Evolutionary conservation across 2,113 vertebrate species (phyloP), one percentile per base, ranked within the genome.

Genomic region (Erythrocebus patas): DNA sequence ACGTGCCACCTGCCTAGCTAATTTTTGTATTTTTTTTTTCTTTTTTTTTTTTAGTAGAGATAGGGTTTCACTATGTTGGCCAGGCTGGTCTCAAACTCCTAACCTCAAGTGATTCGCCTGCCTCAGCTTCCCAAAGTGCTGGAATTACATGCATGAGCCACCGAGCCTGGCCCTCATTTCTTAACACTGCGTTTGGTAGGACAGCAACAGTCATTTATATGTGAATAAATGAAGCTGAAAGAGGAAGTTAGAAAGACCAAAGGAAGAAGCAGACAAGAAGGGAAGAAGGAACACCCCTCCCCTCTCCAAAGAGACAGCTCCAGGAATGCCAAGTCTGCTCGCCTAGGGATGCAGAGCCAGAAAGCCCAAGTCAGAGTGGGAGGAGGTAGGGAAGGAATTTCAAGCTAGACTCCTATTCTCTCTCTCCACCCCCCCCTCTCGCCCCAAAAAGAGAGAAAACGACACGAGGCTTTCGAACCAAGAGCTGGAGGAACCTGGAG

Each of bases 381-480:
- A 57, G 35, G 59, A 50, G 22, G 25, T 1, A 43, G 50, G 13
- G 40, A 11, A 20, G 23, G 23, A 20, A 48, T 32, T 50, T 84
- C 87, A 90, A 95, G 45, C 50, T 22, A 87, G 76, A 88, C 30
- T 8, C 48, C 68, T 59, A 11, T n/a, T 70, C 86, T 97, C 73
- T 85, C 52, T 55, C 50, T 89, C 75, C 64, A 12, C 45, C 75
- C 45, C 18, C 18, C 85, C 97, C 55, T 80, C 38, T 57, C 55
- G 82, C 78, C 57, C 5, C 76, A 17, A 17, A 68, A 40, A 93
- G 73, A 75, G 38, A 85, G 38, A 87, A 93, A 45, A 57, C 57
- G 68, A 73, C 72, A 68, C 18, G 61, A 93, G 81, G 32, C n/a
- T 96, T 96, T 78, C 85, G 93, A 95, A 90, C n/a, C 57, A 43